Evolutionary conservation across 2,888 invertebrate species (phyloP).

Genomic region (Hoplodrina blanda): DNA sequence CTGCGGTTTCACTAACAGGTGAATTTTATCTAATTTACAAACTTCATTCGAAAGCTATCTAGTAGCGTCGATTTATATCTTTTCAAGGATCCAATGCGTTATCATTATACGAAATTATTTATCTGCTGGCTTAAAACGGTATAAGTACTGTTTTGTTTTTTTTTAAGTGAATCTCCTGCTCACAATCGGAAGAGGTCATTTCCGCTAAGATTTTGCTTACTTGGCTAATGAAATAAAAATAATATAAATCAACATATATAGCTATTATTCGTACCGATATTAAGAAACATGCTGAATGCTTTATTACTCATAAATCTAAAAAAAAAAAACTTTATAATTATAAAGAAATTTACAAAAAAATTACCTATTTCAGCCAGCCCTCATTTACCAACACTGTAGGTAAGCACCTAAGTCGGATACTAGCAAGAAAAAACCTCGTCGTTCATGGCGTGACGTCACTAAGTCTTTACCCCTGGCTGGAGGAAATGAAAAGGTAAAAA

Average conservation of each 20-base stretch:
- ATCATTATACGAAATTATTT: background rate
- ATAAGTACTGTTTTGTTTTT: background rate
- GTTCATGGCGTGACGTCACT: conserved; percentile 30
- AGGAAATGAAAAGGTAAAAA: conserved; percentile 62
- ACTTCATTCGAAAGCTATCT: conserved; percentile 9
- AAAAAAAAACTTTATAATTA: too few species aligned
- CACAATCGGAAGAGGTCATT: too few species aligned
- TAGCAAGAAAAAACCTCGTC: conserved; percentile 29
- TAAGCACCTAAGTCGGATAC: conserved; percentile 19
- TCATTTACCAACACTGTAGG: conserved; percentile 37
- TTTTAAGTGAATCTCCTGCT: background rate
- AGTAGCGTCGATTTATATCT: conserved; percentile 27
- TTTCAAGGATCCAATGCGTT: background rate
- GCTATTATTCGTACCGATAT: too few species aligned
- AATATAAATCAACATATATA: too few species aligned
- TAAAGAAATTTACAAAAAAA: too few species aligned
- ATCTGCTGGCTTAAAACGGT: background rate
- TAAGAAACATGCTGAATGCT: too few species aligned
- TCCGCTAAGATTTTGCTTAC: too few species aligned
- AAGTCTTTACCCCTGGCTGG: conserved; percentile 43
- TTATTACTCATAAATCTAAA: too few species aligned
- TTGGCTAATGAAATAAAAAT: too few species aligned
- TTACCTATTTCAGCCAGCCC: background rate
- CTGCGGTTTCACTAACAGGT: conserved; percentile 28
- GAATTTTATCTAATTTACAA: conserved; percentile 38